Conservation (phyloP, 2,888 invertebrate genomes). For the Chrysodeixis includens region DNA sequence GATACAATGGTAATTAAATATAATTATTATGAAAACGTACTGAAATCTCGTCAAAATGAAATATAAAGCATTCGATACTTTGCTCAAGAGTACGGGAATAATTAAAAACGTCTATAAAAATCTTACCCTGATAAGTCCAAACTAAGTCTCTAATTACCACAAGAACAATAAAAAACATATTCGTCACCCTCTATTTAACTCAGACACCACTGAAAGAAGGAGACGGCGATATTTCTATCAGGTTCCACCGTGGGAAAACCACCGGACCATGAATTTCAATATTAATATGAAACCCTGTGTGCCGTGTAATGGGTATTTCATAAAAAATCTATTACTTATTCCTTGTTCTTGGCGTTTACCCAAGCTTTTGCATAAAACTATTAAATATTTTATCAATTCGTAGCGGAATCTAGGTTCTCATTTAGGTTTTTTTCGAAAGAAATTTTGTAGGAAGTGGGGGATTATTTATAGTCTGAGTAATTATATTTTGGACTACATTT, state of each 20-base stretch:
- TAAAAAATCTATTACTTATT: conserved; percentile 57
- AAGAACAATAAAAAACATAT: background rate
- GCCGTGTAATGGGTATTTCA: conserved; percentile 64
- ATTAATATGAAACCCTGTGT: conserved; percentile 51
- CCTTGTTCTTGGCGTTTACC: conserved; percentile 36
- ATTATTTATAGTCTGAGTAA: too few species aligned
- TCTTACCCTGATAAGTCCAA: too few species aligned
- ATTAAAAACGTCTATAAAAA: too few species aligned
- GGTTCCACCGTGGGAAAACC: conserved; percentile 60
- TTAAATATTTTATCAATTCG: conserved; percentile 35
- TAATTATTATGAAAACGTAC: too few species aligned
- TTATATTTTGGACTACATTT: too few species aligned
- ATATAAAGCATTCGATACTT: too few species aligned
- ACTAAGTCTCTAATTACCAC: background rate
- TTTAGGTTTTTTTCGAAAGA: background rate
- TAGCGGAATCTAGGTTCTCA: conserved; percentile 9
- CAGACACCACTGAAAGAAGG: conserved; percentile 24
- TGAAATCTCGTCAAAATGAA: too few species aligned
- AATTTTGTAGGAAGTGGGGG: too few species aligned
- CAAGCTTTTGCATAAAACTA: conserved; percentile 24
- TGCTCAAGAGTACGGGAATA: too few species aligned
- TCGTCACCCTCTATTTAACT: background rate
- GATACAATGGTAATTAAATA: too few species aligned
- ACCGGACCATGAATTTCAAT: conserved; percentile 60
- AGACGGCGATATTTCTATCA: conserved; percentile 21